phyloP scores from a whole-genome alignment of 2,797 vertebrate genomes.

The Antennarius maculatus region DNA sequence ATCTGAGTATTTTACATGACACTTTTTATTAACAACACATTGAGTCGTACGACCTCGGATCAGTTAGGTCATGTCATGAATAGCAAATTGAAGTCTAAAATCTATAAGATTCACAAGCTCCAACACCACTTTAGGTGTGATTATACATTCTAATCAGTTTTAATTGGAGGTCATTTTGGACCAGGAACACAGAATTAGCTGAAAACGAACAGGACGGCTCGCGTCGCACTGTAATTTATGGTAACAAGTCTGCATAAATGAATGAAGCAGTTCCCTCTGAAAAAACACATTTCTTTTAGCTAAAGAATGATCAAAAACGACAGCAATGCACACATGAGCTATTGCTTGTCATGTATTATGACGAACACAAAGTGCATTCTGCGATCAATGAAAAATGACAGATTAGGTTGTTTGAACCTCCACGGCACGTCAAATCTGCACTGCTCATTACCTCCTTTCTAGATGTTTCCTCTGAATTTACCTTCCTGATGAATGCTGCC shows the following conservation, averaged over 20 bases:
- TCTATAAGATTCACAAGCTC: background rate
- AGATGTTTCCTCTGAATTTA: conserved; percentile 55
- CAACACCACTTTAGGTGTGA: no score
- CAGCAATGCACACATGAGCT: conserved; percentile 54
- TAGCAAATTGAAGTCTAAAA: background rate
- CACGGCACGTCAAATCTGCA: conserved; percentile 47
- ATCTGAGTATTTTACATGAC: no score
- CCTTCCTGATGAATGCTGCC: conserved; percentile 40
- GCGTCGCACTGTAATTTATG: conserved; percentile 33
- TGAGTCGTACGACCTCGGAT: no score
- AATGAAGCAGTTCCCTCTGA: conserved; percentile 34
- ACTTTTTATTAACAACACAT: no score
- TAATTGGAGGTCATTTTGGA: background rate
- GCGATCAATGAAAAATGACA: conserved; percentile 69
- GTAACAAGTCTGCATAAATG: conserved; percentile 35
- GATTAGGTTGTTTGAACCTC: conserved; percentile 68
- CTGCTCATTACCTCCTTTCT: conserved; percentile 57
- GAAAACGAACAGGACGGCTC: background rate
- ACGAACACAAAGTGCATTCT: conserved; percentile 58
- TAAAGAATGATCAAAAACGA: conserved; percentile 68
- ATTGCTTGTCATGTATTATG: conserved; percentile 54
- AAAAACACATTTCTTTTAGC: conserved; percentile 39
- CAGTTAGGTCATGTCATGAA: background rate
- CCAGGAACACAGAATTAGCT: background rate
- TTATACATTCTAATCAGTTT: background rate